phyloP scores from a whole-genome alignment of 1,140 invertebrate species.

The Macrobrachium rosenbergii region DNA sequence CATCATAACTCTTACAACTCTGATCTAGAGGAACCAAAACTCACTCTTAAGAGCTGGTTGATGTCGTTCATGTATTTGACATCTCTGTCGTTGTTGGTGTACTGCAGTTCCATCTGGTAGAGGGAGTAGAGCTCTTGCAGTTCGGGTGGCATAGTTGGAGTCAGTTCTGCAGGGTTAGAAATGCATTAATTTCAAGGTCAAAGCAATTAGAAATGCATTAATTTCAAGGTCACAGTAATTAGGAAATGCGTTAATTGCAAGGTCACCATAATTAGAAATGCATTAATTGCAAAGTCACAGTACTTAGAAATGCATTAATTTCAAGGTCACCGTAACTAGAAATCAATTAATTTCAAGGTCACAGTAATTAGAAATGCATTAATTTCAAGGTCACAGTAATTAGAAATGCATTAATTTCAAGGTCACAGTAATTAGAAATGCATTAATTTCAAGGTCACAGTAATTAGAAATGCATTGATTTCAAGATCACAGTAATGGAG shows the following conservation, averaged over 20 bases:
- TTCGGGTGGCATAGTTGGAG: slow-evolving; percentile 77
- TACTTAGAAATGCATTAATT: neutral
- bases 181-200: neutral
- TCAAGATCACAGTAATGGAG: neutral
- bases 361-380: neutral
- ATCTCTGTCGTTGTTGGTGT: slow-evolving; percentile 56
- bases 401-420: neutral
- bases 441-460: neutral
- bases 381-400: neutral
- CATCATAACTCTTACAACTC: no score
- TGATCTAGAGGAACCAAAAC: neutral
- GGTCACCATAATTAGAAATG: neutral
- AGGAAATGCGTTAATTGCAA: neutral
- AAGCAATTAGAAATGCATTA: neutral
- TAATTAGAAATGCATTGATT: neutral
- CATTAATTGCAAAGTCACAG: neutral
- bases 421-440: neutral
- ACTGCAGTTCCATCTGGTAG: slow-evolving; percentile 79
- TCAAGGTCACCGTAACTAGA: neutral
- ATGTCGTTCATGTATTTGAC: slow-evolving; percentile 50
- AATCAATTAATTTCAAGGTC: neutral
- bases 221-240: neutral
- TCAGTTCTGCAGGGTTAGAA: slow-evolving; percentile 50
- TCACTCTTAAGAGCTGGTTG: slow-evolving; percentile 65
- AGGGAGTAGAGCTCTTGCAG: slow-evolving; percentile 86